A percentile compares a stretch with the other conserved stretches of the same genome.
These are phyloP conservation scores for Apeltes quadracus DNA, from an alignment of 2,113 vertebrate species.

Conservation along the genomic window DNA sequence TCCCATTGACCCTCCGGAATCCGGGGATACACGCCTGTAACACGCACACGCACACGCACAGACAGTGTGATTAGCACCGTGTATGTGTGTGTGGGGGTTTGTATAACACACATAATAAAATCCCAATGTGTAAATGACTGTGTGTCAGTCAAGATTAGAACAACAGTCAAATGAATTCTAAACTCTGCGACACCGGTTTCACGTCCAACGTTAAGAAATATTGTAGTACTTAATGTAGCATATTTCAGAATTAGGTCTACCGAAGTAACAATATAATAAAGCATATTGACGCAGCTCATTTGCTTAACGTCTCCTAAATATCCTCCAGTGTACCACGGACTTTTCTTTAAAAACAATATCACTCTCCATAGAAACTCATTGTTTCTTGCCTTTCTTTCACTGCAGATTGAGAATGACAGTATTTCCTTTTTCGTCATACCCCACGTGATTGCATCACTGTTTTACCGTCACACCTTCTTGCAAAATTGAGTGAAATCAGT, in stretches of 20 bases:
- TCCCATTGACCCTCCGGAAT: conserved; percentile 65
- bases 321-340: not conserved
- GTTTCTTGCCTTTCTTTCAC: too few relatives aligned
- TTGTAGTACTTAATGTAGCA: not conserved
- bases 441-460: not conserved
- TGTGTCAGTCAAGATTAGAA: not conserved
- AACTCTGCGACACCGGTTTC: not conserved
- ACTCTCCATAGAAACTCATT: too few relatives aligned
- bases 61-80: conserved; percentile 32
- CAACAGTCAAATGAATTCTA: conserved; percentile 5
- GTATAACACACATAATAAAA: not conserved
- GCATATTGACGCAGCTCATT: not conserved
- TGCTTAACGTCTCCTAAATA: not conserved
- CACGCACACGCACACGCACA: conserved; percentile 22
- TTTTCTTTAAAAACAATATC: not conserved
- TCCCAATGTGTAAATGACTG: not conserved
- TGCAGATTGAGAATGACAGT: not conserved
- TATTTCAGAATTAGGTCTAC: not conserved
- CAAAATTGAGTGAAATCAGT: not conserved
- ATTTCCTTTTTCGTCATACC: not conserved
- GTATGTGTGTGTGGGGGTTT: conserved; percentile 3
- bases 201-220: not conserved
- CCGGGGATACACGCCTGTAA: conserved; percentile 63
- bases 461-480: not conserved
- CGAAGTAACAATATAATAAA: not conserved